A percentile compares a stretch with the other conserved stretches of the same genome.
Conservation (phyloP, 2,888 invertebrate genomes). For the Leptinotarsa peninsularis region DNA sequence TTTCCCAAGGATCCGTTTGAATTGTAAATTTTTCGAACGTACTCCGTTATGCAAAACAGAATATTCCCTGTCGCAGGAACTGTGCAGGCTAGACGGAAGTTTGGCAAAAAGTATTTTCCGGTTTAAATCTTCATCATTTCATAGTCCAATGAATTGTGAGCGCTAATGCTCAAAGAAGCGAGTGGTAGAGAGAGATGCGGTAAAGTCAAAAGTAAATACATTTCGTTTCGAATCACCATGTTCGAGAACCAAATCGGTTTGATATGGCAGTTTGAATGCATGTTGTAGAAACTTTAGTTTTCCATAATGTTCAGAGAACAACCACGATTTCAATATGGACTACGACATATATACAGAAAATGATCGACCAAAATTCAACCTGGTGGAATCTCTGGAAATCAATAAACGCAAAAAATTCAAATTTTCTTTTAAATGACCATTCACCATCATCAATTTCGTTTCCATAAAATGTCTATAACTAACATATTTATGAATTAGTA, state of each 20-base stretch:
- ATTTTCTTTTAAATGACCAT: too few species aligned
- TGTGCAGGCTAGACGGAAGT: slow-evolving; percentile 58
- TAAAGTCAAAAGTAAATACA: slow-evolving; percentile 23
- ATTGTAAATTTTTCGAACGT: slow-evolving; percentile 60
- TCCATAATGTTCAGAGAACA: too few species aligned
- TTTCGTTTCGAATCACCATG: slow-evolving; percentile 9
- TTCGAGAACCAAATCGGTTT: neutral
- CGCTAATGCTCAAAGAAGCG: slow-evolving; percentile 39
- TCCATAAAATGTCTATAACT: too few species aligned
- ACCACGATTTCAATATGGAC: too few species aligned
- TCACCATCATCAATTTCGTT: too few species aligned
- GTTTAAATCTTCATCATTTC: slow-evolving; percentile 61
- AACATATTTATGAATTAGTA: too few species aligned
- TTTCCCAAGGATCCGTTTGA: slow-evolving; percentile 53
- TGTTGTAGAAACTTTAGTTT: neutral
- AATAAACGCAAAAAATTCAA: too few species aligned
- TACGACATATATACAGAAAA: too few species aligned
- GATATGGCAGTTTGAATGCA: neutral
- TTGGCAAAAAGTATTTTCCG: slow-evolving; percentile 60
- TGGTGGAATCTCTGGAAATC: too few species aligned
- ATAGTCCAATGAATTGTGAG: slow-evolving; percentile 55
- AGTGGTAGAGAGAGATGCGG: slow-evolving; percentile 28
- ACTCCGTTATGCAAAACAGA: slow-evolving; percentile 60
- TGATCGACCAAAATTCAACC: too few species aligned
- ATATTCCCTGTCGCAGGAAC: slow-evolving; percentile 57